Base-by-base conservation (phyloP, 2,113 vertebrate genomes). In the Mirza zaza region DNA sequence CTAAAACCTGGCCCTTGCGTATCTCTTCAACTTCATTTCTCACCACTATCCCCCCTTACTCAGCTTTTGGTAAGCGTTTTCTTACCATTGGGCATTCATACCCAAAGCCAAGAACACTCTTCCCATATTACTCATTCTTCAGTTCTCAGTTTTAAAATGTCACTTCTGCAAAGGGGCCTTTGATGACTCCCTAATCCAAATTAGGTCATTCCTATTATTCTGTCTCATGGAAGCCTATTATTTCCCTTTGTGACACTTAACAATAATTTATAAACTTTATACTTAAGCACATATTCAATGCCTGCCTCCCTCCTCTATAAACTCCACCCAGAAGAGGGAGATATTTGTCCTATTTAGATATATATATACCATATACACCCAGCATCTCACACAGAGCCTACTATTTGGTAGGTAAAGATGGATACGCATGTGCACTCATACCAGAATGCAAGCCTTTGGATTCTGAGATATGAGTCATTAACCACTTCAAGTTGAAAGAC, bases 71-170 rank as follows among this genome's bases (percentile, higher is more conserved):
- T 29, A 71, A 84, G 27, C 23, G 27, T n/a, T 73, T 65, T 94
- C 65, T 81, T 3, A 91, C 18, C 2, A 76, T 12, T 75, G n/a
- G 23, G 14, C 36, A 39, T 75, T 95, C 59, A 76, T 2, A 91
- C 4, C 25, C 77, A 81, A 61, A 59, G 17, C 36, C 34, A 70
- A 4, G 20, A 71, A 70, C 21, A 61, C 15, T 34, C 71, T 29
- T 89, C 23, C 5, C 5, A 76, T 83, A 70, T 67, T 88, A 71
- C 14, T 79, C 55, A 80, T 61, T 90, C 70, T 82, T 93, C 65
- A 86, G 86, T 12, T 65, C 59, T 93, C 87, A 91, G 27, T 92
- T 95, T 97, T 82, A 95, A 94, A 95, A 95, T 90, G 23, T 91
- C 77, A 91, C 12, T 81, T 94, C 57, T 81, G 52, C 29, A 68